phyloP scores from a whole-genome alignment of 2,797 vertebrate genomes.

The Esox lucius region DNA sequence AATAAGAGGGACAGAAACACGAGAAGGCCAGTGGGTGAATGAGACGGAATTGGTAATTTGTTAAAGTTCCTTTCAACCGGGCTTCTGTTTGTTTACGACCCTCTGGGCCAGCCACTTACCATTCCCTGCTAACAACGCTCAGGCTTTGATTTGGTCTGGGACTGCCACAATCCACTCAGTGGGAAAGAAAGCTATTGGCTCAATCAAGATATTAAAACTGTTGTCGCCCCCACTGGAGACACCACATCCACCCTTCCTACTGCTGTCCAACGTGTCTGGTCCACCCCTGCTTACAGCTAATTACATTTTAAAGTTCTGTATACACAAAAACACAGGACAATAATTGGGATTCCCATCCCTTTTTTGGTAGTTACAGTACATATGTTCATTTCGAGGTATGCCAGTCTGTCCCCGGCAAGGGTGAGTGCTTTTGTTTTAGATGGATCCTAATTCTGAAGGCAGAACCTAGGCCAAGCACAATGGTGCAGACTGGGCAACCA shows the following conservation, averaged over 20 bases:
- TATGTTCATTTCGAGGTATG: conserved; percentile 11
- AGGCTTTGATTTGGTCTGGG: conserved; percentile 10
- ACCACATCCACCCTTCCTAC: neutral
- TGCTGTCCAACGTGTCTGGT: neutral
- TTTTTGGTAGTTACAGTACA: conserved; percentile 2
- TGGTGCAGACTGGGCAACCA: too few relatives aligned
- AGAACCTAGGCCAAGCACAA: neutral
- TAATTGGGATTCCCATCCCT: conserved; percentile 16
- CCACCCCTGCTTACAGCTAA: neutral
- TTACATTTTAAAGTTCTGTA: too few relatives aligned
- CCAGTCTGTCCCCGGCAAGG: conserved; percentile 2
- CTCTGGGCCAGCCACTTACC: conserved; percentile 8
- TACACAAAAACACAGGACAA: conserved; percentile 4
- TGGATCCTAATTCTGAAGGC: conserved; percentile 2
- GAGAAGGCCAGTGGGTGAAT: neutral
- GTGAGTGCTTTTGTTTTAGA: conserved; percentile 1
- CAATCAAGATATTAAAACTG: conserved; percentile 11
- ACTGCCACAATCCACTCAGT: neutral
- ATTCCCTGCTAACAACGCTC: conserved; percentile 21
- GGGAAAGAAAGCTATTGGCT: neutral
- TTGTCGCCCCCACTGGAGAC: neutral
- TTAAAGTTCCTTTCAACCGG: neutral
- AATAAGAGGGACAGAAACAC: neutral
- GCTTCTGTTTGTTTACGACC: conserved; percentile 12
- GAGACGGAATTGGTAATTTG: neutral